Evolutionary conservation across 2,888 invertebrate species (phyloP), one percentile per base, ranked within the genome.

Genomic region (Apocheima hispidaria): DNA sequence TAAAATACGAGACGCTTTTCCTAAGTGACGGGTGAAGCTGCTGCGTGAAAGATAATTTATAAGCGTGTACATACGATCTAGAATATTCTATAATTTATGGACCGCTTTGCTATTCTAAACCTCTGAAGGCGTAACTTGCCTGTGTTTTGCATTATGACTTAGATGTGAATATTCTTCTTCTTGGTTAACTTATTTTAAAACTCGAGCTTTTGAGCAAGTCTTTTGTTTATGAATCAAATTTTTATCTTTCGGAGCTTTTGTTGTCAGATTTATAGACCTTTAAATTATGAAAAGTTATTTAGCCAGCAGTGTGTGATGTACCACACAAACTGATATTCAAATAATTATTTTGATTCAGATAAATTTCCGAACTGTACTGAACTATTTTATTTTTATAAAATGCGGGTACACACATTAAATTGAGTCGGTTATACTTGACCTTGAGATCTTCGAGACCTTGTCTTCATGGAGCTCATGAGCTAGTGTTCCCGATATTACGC

Each of bases 1-100:
- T 73, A 75, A 76, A 78, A 72, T 72, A 70, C 52, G 68, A 54
- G 70, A 51, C 63, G 43, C 60, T 69, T 66, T 67, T 66, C 63
- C 43, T 62, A 56, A 61, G 59, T 62, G 52, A 68, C 66, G 67
- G 62, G 46, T 44, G 62, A 70, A 69, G 66, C 68, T 69, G 63
- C 59, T 63, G 56, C 38, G 49, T 54, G 59, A 60, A 63, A 69
- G 59, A 58, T 65, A 63, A 64, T 66, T 70, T 76, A 73, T 69
- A 69, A 67, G 70, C 59, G 41, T 62, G 62, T 62, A 58, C 61
- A 61, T 65, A 62, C 53, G 54, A 54, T 66, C 63, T 62, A 66
- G 60, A 66, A 68, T 62, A 41, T 60, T 55, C 35, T 48, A 43
- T 62, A 58, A 68, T 66, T 62, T 66, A 66, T 64, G 28, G 58